phyloP scores from a whole-genome alignment of 2,113 vertebrate species.

The Periophthalmodon schlosseri region DNA sequence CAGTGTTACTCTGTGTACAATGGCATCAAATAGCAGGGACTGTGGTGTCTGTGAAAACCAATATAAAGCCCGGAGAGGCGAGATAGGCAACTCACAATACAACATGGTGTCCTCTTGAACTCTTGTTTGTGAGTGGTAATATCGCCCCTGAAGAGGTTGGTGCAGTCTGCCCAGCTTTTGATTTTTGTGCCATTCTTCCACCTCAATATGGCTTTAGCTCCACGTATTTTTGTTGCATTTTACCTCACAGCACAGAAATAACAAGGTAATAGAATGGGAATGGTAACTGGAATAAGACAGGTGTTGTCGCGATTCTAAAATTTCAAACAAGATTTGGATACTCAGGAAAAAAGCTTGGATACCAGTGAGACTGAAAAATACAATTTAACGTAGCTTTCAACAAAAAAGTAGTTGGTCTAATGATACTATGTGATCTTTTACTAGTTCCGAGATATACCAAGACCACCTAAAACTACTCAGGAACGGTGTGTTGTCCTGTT shows the following conservation, averaged over 20 bases:
- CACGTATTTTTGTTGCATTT: not conserved
- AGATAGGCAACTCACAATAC: not conserved
- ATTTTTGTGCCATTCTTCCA: conserved; percentile 1
- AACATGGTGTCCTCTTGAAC: conserved; percentile 1
- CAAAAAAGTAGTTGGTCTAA: too few relatives aligned
- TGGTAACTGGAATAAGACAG: not conserved
- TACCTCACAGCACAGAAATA: not conserved
- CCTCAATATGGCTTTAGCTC: not conserved
- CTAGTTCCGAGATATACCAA: not conserved
- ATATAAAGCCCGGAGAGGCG: not conserved
- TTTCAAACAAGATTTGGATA: not conserved
- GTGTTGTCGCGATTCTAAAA: not conserved
- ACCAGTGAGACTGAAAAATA: too few relatives aligned
- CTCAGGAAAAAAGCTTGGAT: not conserved
- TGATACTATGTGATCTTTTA: not conserved
- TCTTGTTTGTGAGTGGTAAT: conserved; percentile 5
- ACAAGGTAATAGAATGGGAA: not conserved
- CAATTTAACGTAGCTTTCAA: too few relatives aligned
- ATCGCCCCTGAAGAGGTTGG: conserved; percentile 10
- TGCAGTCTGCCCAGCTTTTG: not conserved
- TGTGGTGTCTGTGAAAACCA: not conserved
- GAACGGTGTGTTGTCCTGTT: not conserved
- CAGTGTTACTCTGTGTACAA: not conserved
- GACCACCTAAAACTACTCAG: not conserved
- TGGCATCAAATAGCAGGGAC: conserved; percentile 3